These are phyloP conservation scores for Peromyscus melanophrys DNA, from an alignment of 2,797 vertebrate species.

Conservation along the genomic window DNA sequence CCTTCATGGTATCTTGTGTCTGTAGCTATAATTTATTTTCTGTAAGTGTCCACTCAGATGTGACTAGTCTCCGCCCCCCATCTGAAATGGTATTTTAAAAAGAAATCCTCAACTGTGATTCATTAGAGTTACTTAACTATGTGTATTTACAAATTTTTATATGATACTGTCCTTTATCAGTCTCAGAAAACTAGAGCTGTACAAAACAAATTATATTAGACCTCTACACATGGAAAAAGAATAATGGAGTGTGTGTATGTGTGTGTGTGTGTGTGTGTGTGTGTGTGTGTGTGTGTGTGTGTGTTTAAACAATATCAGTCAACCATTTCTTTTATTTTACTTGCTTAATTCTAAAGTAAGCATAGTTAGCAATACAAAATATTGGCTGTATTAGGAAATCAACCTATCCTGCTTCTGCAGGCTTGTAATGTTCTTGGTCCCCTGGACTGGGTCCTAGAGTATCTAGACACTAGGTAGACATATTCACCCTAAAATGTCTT, in stretches of 20 bases:
- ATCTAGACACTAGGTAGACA: neutral
- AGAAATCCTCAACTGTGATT: neutral
- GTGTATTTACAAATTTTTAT: neutral
- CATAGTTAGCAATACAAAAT: neutral
- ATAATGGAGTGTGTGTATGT: neutral
- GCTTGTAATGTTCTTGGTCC: neutral
- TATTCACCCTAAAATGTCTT: neutral
- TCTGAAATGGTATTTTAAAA: neutral
- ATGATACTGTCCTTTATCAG: neutral
- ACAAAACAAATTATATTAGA: neutral
- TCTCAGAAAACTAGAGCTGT: neutral
- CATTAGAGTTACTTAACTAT: neutral
- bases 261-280: neutral
- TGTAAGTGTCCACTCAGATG: neutral
- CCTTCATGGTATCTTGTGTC: neutral
- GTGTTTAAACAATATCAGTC: neutral
- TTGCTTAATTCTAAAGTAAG: slow-evolving; percentile 23
- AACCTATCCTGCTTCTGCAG: neutral
- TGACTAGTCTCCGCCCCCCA: neutral
- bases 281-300: neutral
- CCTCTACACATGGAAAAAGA: neutral
- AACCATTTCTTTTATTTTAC: neutral
- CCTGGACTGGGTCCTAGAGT: neutral
- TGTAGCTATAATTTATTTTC: neutral
- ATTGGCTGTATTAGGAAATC: neutral